These are phyloP conservation scores for Myoxocephalus aenaeus DNA, from an alignment of 2,797 vertebrate genomes.

Conservation along the genomic window DNA sequence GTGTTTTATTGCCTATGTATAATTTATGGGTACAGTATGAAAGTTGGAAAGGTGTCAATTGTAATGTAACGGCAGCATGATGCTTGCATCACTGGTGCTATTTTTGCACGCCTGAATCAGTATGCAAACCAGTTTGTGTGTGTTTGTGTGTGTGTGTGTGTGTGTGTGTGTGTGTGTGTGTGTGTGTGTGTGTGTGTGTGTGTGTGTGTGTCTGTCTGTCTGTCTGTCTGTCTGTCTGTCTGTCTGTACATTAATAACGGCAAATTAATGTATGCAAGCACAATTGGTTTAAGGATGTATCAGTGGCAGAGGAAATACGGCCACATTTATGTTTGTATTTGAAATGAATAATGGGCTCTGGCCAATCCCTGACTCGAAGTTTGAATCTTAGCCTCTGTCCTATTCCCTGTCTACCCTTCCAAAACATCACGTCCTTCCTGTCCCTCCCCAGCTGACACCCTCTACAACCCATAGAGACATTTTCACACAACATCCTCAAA, in stretches of 20 bases:
- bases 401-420: conserved; percentile 21
- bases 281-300: conserved; percentile 16
- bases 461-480: conserved; percentile 6
- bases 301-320: conserved; percentile 25
- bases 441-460: not conserved
- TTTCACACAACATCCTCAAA: conserved; percentile 19
- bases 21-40: not conserved
- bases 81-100: conserved; percentile 38
- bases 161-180: conserved; percentile 26
- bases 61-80: conserved; percentile 39
- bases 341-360: conserved; percentile 46
- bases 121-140: conserved; percentile 28
- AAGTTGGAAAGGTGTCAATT: conserved; percentile 16
- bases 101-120: conserved; percentile 50
- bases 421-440: conserved; percentile 17
- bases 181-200: not conserved
- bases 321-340: conserved; percentile 23
- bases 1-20: conserved; percentile 1
- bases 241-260: conserved; percentile 12
- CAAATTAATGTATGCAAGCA: conserved; percentile 13
- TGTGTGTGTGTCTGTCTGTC: conserved; percentile 15
- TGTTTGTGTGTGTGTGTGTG: conserved; percentile 18
- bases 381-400: conserved; percentile 21
- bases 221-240: conserved; percentile 6
- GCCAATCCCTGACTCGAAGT: conserved; percentile 16